Evolutionary conservation across 2,797 vertebrate species (phyloP).

Genomic region (Hemitrygon akajei): DNA sequence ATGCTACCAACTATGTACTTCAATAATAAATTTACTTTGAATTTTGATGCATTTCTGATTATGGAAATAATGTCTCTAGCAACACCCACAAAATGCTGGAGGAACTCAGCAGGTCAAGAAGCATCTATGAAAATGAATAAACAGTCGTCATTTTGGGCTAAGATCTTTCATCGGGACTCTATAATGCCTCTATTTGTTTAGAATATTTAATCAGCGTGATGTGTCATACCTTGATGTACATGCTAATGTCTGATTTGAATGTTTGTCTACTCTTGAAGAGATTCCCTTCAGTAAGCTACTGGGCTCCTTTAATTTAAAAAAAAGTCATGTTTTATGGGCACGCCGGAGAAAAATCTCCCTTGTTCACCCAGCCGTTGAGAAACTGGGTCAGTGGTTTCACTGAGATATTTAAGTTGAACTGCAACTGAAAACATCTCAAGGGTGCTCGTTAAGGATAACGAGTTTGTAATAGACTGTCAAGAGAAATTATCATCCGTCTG

Average conservation of each 20-base stretch:
- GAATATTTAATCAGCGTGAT: not conserved
- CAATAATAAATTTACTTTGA: too few relatives aligned
- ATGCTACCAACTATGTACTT: too few relatives aligned
- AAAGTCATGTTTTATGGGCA: not conserved
- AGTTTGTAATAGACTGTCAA: constrained; percentile 15
- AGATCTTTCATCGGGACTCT: too few relatives aligned
- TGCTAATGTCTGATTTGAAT: not conserved
- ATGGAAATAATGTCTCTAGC: too few relatives aligned
- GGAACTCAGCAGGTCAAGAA: too few relatives aligned
- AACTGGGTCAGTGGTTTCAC: not conserved
- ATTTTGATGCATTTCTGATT: too few relatives aligned
- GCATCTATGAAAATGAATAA: too few relatives aligned
- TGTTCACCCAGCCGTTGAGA: constrained; percentile 23
- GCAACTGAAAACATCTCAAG: not conserved
- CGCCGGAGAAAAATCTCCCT: not conserved
- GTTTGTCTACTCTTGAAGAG: not conserved
- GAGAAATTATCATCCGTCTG: not conserved
- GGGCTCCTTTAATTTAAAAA: too few relatives aligned
- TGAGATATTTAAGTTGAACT: not conserved
- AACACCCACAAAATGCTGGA: too few relatives aligned
- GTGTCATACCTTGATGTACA: not conserved
- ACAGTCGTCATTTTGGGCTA: too few relatives aligned
- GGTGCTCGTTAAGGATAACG: not conserved
- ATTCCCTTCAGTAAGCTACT: not conserved
- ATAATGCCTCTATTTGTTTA: not conserved